A percentile compares a stretch with the other conserved stretches of the same genome.
These are phyloP conservation scores for Drosophila pachea DNA, from an alignment of 1,140 invertebrate species.

Conservation along the genomic window DNA sequence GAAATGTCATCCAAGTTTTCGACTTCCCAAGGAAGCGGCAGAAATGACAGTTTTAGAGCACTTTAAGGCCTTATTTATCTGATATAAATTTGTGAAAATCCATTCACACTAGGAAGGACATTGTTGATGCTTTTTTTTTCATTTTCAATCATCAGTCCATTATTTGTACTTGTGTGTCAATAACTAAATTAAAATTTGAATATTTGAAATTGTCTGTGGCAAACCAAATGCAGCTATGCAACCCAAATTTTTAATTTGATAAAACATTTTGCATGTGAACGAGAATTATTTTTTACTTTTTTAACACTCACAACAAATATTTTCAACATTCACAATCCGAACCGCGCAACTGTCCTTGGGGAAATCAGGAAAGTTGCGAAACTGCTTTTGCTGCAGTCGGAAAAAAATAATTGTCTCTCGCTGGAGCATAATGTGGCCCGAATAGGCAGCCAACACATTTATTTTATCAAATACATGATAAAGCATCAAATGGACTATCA, in stretches of 20 bases:
- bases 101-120: too few relatives aligned
- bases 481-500: too few relatives aligned
- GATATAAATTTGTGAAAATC: too few relatives aligned
- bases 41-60: too few relatives aligned
- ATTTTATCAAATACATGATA: too few relatives aligned
- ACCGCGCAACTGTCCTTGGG: background rate
- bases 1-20: too few relatives aligned
- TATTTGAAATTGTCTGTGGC: background rate
- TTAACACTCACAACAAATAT: background rate
- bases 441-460: too few relatives aligned
- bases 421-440: too few relatives aligned
- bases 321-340: background rate
- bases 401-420: background rate
- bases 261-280: background rate
- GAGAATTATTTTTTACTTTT: background rate
- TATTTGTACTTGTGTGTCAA: background rate
- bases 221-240: background rate
- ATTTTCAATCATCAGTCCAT: background rate
- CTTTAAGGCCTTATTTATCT: too few relatives aligned
- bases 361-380: background rate
- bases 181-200: background rate
- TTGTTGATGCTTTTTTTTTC: too few relatives aligned
- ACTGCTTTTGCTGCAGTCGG: background rate
- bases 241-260: background rate
- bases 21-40: too few relatives aligned